Evolutionary conservation across 2,888 invertebrate species (phyloP).

Genomic region (Pilophorus perplexus): DNA sequence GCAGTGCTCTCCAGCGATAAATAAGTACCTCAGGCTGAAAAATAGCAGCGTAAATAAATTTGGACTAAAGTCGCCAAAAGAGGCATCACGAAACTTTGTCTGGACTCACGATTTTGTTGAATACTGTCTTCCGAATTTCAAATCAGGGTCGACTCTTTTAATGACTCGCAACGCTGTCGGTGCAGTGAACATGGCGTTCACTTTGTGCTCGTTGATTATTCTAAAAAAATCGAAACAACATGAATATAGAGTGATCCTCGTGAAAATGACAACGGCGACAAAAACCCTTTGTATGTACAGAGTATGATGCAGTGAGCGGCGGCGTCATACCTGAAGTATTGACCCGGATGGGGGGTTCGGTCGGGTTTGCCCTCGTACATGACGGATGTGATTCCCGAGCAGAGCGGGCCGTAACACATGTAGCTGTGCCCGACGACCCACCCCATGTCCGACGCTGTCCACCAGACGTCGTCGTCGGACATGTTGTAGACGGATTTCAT

Average conservation of each 20-base stretch:
- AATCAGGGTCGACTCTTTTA: conserved; percentile 74
- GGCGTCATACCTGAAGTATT: conserved; percentile 73
- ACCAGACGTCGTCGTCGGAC: conserved; percentile 76
- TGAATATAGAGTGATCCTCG: background rate
- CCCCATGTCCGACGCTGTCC: conserved; percentile 85
- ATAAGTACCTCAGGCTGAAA: conserved; percentile 56
- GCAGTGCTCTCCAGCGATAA: conserved; percentile 90
- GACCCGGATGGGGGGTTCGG: conserved; percentile 87
- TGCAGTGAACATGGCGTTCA: conserved; percentile 81
- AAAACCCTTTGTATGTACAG: no score
- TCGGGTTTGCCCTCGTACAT: conserved; percentile 94
- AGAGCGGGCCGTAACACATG: conserved; percentile 86
- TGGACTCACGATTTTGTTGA: conserved; percentile 62
- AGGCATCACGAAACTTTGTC: background rate
- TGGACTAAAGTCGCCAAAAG: background rate
- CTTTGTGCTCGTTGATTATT: conserved; percentile 81
- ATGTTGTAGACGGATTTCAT: conserved; percentile 80
- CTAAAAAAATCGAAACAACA: conserved; percentile 54
- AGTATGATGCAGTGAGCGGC: background rate
- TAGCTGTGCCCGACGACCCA: conserved; percentile 96
- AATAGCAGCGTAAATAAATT: no score
- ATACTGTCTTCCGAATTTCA: conserved; percentile 67
- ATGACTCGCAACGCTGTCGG: conserved; percentile 88
- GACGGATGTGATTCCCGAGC: conserved; percentile 76
- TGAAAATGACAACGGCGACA: no score